Evolutionary conservation across 2,888 invertebrate species (phyloP).

Genomic region (Spilosoma lubricipeda): DNA sequence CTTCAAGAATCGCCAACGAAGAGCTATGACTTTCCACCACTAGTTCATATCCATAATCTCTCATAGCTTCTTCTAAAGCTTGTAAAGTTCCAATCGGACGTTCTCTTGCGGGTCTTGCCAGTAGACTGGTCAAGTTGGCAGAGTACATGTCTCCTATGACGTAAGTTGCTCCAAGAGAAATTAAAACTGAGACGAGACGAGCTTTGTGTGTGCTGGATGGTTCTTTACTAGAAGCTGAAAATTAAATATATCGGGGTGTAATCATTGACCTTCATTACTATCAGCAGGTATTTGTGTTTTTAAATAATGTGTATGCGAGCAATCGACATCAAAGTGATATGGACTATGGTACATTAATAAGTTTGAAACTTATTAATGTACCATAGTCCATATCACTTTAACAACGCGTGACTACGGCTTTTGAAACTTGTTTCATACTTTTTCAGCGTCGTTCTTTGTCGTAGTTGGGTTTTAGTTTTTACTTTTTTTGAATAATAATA

Average conservation of each 20-base stretch:
- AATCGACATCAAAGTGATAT: no score
- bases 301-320: no score
- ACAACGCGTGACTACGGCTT: no score
- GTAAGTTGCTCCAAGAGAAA: constrained; percentile 91
- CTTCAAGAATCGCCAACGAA: constrained; percentile 89
- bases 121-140: constrained; percentile 90
- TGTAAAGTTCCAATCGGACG: constrained; percentile 89
- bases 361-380: no score
- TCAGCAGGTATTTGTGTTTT: no score
- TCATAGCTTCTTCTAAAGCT: constrained; percentile 89
- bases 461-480: no score
- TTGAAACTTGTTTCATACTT: no score
- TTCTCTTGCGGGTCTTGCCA: constrained; percentile 91
- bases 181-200: constrained; percentile 89
- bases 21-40: constrained; percentile 91
- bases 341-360: no score
- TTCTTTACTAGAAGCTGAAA: constrained; percentile 84
- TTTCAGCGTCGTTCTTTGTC: no score
- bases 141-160: constrained; percentile 93
- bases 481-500: no score
- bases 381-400: no score
- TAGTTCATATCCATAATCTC: constrained; percentile 87
- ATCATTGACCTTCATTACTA: not conserved
- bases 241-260: not conserved
- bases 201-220: constrained; percentile 89